Evolutionary conservation across 2,888 invertebrate genomes (phyloP).

Genomic region (Cepaea hortensis): DNA sequence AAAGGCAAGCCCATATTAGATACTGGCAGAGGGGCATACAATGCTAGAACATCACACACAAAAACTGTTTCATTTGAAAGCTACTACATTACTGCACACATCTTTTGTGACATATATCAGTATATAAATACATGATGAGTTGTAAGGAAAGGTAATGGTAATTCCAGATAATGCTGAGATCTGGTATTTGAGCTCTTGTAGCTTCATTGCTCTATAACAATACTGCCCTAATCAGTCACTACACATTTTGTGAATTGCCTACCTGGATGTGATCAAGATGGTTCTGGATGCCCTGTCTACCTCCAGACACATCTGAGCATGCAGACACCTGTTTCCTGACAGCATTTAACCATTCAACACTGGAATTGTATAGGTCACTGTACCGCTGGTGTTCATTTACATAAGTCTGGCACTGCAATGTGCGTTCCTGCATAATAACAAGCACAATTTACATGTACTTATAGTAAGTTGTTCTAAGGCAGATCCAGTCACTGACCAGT

Average conservation of each 20-base stretch:
- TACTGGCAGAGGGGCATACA: too few relatives aligned
- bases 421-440: conserved; percentile 65
- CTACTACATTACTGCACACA: too few relatives aligned
- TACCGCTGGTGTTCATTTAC: conserved; percentile 89
- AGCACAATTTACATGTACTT: neutral
- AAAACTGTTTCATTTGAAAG: too few relatives aligned
- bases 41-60: too few relatives aligned
- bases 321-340: conserved; percentile 90
- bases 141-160: too few relatives aligned
- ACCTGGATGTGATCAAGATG: conserved; percentile 85
- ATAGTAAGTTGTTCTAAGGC: neutral
- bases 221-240: neutral
- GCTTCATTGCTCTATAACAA: too few relatives aligned
- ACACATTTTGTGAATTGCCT: neutral
- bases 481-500: too few relatives aligned
- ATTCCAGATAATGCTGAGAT: too few relatives aligned
- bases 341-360: conserved; percentile 85
- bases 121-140: too few relatives aligned
- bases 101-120: too few relatives aligned
- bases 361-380: conserved; percentile 68
- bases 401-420: conserved; percentile 87
- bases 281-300: conserved; percentile 88
- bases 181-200: too few relatives aligned
- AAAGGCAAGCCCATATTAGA: too few relatives aligned
- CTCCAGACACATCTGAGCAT: conserved; percentile 89